Evolutionary conservation across 92 coral and sea anemone species (phyloP).

Genomic region (Porites evermanni): DNA sequence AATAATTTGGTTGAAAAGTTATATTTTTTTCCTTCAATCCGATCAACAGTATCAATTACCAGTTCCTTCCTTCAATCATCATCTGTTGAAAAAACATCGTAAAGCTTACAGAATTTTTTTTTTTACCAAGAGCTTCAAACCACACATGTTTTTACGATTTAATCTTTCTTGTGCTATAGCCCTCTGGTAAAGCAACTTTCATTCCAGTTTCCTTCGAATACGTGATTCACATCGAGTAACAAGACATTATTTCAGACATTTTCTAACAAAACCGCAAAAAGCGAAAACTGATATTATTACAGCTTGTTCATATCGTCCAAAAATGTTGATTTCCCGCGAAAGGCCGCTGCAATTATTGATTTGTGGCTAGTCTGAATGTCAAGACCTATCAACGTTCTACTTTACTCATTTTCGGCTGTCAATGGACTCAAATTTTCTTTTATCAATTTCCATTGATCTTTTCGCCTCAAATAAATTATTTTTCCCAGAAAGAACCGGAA

Average conservation of each 20-base stretch:
- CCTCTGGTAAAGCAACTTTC: no score
- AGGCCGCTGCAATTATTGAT: slow-evolving; percentile 1
- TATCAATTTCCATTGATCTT: slow-evolving; percentile 34
- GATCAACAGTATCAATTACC: background rate
- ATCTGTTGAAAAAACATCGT: no score
- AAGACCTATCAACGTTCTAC: background rate
- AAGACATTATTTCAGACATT: background rate
- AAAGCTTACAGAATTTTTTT: no score
- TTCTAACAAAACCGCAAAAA: background rate
- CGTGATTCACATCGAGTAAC: no score
- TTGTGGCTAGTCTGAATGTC: slow-evolving; percentile 5
- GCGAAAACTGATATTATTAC: background rate
- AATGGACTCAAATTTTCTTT: slow-evolving; percentile 14
- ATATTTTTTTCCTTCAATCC: background rate
- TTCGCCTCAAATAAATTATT: slow-evolving; percentile 33
- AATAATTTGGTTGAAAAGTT: no score
- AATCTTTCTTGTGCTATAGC: no score
- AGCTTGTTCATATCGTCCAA: slow-evolving; percentile 19
- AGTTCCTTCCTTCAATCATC: background rate
- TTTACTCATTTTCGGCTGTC: slow-evolving; percentile 35
- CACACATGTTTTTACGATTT: no score
- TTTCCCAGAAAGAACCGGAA: slow-evolving; percentile 33
- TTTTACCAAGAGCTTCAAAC: no score
- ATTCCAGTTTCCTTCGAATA: no score
- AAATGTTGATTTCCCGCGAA: slow-evolving; percentile 39